phyloP scores from a whole-genome alignment of 2,888 invertebrate genomes.

The Tinea pellionella region DNA sequence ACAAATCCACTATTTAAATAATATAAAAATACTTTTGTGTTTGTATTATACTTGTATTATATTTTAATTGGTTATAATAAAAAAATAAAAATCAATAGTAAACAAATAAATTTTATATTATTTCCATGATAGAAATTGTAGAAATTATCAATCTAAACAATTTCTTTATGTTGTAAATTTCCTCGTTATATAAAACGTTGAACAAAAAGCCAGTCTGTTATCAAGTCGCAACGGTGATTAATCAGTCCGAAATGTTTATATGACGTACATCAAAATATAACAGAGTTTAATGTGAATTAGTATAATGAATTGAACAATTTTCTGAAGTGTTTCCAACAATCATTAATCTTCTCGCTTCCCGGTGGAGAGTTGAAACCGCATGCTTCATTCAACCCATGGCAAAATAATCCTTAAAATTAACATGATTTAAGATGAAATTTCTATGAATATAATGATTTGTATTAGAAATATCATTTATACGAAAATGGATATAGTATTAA shows the following conservation, averaged over 20 bases:
- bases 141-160: too few relatives aligned
- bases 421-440: neutral
- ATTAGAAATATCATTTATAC: neutral
- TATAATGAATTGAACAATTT: slow-evolving; percentile 12
- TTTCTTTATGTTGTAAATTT: neutral
- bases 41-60: too few relatives aligned
- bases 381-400: neutral
- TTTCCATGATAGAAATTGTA: too few relatives aligned
- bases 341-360: slow-evolving; percentile 9
- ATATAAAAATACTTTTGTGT: too few relatives aligned
- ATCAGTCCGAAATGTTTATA: neutral
- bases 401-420: neutral
- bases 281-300: slow-evolving; percentile 9
- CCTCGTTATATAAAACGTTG: neutral
- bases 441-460: neutral
- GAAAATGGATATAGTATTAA: neutral
- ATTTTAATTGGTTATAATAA: too few relatives aligned
- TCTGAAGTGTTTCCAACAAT: slow-evolving; percentile 7
- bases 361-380: neutral
- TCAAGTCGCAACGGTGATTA: slow-evolving; percentile 1
- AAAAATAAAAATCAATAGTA: too few relatives aligned
- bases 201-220: neutral
- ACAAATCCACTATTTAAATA: too few relatives aligned
- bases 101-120: neutral
- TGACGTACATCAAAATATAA: slow-evolving; percentile 11